A percentile compares a stretch with the other conserved stretches of the same genome.
Evolutionary conservation across 2,888 invertebrate species (phyloP).

Genomic region (Oxystoma pomonae): DNA sequence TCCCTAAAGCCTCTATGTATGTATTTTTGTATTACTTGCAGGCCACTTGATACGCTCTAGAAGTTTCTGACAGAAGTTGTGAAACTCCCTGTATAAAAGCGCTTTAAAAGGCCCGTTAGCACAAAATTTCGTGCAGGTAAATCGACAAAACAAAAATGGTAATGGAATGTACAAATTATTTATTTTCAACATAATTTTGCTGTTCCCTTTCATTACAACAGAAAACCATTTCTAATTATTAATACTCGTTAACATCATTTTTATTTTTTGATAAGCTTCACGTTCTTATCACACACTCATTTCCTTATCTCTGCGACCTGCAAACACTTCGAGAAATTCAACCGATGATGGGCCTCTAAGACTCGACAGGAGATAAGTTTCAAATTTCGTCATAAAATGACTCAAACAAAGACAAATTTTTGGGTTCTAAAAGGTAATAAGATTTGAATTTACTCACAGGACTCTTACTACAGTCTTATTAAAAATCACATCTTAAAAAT

Average conservation of each 20-base stretch:
- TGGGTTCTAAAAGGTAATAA: background rate
- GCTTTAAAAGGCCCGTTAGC: no score
- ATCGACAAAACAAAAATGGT: conserved; percentile 54
- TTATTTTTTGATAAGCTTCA: background rate
- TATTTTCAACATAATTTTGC: conserved; percentile 56
- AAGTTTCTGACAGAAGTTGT: no score
- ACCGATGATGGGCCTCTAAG: no score
- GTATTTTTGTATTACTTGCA: no score
- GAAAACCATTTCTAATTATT: conserved; percentile 38
- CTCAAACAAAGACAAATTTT: no score
- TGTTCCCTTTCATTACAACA: conserved; percentile 58
- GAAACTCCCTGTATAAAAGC: no score
- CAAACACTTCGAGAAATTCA: no score
- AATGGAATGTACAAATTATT: conserved; percentile 80
- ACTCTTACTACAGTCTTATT: background rate
- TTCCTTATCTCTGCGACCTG: background rate
- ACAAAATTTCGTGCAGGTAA: no score
- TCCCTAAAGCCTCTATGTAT: no score
- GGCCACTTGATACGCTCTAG: no score
- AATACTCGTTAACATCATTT: conserved; percentile 33
- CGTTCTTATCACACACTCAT: background rate
- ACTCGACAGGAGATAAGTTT: no score
- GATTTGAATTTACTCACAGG: background rate
- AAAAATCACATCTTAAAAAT: background rate
- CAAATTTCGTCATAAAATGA: no score